These are phyloP conservation scores for Hydrotaea cyrtoneurina DNA, from an alignment of 2,888 invertebrate genomes.

Conservation along the genomic window DNA sequence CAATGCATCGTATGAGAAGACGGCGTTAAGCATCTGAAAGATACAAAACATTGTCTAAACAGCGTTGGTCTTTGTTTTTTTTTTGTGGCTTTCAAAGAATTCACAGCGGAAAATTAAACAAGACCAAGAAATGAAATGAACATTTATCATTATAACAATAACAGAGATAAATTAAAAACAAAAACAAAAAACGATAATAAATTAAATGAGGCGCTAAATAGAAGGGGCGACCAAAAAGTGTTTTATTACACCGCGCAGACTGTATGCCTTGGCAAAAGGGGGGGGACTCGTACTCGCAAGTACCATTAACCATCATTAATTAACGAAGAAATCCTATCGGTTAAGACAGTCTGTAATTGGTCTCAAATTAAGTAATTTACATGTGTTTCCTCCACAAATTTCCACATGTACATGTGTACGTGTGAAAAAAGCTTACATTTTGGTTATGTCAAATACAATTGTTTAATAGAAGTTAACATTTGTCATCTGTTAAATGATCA, in stretches of 20 bases:
- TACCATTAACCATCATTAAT: slow-evolving; percentile 28
- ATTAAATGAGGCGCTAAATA: slow-evolving; percentile 26
- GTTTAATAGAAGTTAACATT: background rate
- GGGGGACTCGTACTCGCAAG: no score
- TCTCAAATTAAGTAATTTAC: slow-evolving; percentile 48
- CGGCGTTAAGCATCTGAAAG: background rate
- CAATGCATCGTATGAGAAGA: background rate
- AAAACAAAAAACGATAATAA: slow-evolving; percentile 6
- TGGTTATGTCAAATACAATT: background rate
- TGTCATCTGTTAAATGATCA: background rate
- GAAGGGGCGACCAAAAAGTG: background rate
- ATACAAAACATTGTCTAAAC: background rate
- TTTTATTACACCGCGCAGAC: slow-evolving; percentile 1
- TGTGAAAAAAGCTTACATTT: background rate
- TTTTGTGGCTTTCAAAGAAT: background rate
- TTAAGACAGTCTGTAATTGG: background rate
- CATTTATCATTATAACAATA: slow-evolving; percentile 8
- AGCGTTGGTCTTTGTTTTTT: no score
- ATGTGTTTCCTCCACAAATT: slow-evolving; percentile 15
- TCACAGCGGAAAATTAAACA: background rate
- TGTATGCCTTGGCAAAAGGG: background rate
- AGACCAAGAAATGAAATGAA: background rate
- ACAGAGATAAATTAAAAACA: background rate
- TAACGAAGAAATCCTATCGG: slow-evolving; percentile 23
- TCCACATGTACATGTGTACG: background rate